Base-by-base conservation (phyloP, 2,888 invertebrate genomes). In the Dinocampus coccinellae region DNA sequence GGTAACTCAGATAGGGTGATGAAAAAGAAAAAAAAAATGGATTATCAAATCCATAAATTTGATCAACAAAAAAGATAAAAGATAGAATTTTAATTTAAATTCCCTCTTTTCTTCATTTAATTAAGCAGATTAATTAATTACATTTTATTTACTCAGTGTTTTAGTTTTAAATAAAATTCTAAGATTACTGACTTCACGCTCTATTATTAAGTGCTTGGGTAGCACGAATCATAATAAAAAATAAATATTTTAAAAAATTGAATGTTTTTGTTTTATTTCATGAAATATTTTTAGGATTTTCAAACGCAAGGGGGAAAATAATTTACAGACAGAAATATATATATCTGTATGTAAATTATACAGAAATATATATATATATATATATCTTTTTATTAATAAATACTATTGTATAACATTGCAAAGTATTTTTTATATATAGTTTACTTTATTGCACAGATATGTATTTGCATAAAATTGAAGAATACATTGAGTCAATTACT, bases 371-470 rank as follows among this genome's bases (percentile, higher is more conserved):
- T n/a, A n/a, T n/a, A n/a, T n/a, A n/a, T n/a, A n/a, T n/a, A n/a
- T n/a, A n/a, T n/a, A n/a, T n/a, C n/a, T n/a, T n/a, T n/a, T n/a
- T n/a, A n/a, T n/a, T n/a, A 29, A 29, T 29, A 29, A 29, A 29
- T 29, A 29, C 7, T 29, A 29, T 29, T 29, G 3, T 29, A 29
- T 29, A 4, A 29, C 29, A 29, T 7, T 4, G 3, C 7, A 29
- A 29, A 3, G 7, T 4, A 63, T 33, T 57, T 39, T 22, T 61
- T 74, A 72, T 64, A 70, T 77, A 76, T 72, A 74, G 73, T 76
- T 80, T 73, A 77, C 72, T 85, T 85, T 84, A 85, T 85, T 85
- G 81, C 84, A 85, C 82, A 84, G 82, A 84, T 85, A 84, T 84
- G 84, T 85, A 78, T 83, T 81, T 79, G 79, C 83, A 84, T 80